Evolutionary conservation across 2,113 vertebrate species (phyloP).

Genomic region (Muntiacus muntjak): DNA sequence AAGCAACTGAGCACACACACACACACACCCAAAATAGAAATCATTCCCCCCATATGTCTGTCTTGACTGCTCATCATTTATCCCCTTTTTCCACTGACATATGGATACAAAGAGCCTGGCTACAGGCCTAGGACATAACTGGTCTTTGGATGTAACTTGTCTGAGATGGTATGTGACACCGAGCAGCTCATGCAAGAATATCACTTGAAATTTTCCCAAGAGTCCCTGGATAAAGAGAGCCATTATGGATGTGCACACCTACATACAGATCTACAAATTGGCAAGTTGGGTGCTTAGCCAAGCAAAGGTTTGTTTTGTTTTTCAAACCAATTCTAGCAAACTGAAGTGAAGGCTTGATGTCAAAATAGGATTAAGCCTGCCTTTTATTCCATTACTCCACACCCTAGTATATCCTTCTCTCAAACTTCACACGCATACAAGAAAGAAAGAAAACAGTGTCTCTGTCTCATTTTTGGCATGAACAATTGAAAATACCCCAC

Average conservation of each 20-base stretch:
- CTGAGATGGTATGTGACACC: rapidly evolving
- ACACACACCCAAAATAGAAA: not conserved
- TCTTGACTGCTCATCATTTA: not conserved
- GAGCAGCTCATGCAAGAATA: not conserved
- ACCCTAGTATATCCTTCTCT: too few relatives aligned
- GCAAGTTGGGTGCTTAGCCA: not conserved
- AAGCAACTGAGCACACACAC: not conserved
- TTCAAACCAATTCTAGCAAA: not conserved
- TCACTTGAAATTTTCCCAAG: not conserved
- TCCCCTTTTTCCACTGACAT: too few relatives aligned
- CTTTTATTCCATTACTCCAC: not conserved
- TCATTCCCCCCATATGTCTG: not conserved
- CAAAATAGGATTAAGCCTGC: too few relatives aligned
- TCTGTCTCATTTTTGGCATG: not conserved
- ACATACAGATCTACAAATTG: too few relatives aligned
- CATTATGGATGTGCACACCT: rapidly evolving
- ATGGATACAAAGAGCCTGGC: too few relatives aligned
- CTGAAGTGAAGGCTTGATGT: not conserved
- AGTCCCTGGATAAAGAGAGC: too few relatives aligned
- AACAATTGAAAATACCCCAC: not conserved
- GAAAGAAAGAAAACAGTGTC: not conserved
- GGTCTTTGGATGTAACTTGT: not conserved
- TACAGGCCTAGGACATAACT: not conserved
- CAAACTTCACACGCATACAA: not conserved
- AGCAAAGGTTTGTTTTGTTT: not conserved